Conservation (phyloP, 2,888 invertebrate genomes). For the Cheilosia grossa region DNA sequence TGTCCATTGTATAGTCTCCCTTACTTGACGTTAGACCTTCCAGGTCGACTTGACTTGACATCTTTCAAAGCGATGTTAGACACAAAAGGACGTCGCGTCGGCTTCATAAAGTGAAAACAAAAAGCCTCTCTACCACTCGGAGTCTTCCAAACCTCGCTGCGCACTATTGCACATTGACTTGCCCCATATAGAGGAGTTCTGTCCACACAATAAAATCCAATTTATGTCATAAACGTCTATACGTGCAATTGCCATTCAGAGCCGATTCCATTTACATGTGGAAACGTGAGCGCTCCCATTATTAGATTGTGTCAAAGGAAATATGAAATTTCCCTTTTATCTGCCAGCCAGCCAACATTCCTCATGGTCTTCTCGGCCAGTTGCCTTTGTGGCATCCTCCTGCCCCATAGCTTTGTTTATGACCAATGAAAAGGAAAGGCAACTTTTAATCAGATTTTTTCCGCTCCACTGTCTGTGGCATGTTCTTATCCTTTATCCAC, state of each 20-base stretch:
- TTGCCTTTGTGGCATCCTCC: conserved; percentile 22
- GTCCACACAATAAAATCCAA: conserved; percentile 15
- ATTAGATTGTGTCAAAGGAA: conserved; percentile 49
- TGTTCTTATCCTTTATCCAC: conserved; percentile 11
- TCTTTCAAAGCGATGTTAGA: too few species aligned
- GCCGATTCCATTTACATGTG: conserved; percentile 31
- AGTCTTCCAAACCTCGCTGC: neutral
- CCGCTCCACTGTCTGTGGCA: conserved; percentile 53
- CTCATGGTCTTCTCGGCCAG: conserved; percentile 1
- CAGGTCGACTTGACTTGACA: too few species aligned
- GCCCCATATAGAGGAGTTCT: neutral
- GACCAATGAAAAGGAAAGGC: conserved; percentile 46
- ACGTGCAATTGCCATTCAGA: conserved; percentile 9
- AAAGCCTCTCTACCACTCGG: neutral
- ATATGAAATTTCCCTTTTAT: conserved; percentile 70
- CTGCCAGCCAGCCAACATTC: conserved; percentile 39
- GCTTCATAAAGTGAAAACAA: too few species aligned
- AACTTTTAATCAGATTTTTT: conserved; percentile 66
- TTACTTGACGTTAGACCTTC: too few species aligned
- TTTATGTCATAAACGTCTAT: conserved; percentile 18
- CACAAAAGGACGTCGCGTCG: too few species aligned
- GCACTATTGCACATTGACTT: neutral
- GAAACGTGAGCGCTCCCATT: conserved; percentile 30
- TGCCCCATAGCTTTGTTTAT: conserved; percentile 23
- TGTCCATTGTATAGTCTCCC: too few species aligned